phyloP scores from a whole-genome alignment of 1,140 invertebrate species.

The Drosophila mojavensis region DNA sequence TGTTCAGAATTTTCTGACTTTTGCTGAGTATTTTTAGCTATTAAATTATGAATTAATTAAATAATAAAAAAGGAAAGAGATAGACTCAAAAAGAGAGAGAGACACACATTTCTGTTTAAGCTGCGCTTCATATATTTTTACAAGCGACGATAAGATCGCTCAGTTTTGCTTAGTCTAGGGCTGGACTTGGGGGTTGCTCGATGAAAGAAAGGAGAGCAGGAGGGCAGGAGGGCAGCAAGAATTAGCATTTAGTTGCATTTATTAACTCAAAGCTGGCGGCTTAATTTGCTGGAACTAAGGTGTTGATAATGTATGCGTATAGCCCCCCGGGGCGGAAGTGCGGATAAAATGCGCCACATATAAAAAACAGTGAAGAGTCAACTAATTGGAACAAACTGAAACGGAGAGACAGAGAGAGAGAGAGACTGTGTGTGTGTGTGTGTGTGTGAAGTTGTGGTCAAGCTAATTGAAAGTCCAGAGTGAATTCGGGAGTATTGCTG shows the following conservation, averaged over 20 bases:
- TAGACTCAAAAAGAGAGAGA: constrained; percentile 13
- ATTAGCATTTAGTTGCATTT: constrained; percentile 69
- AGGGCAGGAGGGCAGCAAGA: constrained; percentile 4
- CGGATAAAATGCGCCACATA: constrained; percentile 42
- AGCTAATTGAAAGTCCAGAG: constrained; percentile 18
- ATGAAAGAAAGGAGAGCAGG: neutral
- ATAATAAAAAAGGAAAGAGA: constrained; percentile 52
- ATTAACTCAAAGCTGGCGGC: constrained; percentile 66
- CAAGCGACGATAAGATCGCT: constrained; percentile 63
- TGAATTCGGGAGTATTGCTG: neutral
- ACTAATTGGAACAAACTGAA: constrained; percentile 35
- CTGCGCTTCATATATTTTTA: constrained; percentile 54
- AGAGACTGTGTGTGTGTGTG: neutral
- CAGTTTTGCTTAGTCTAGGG: constrained; percentile 27
- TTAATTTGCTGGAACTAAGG: constrained; percentile 82
- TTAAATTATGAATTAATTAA: constrained; percentile 77
- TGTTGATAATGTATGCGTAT: constrained; percentile 73
- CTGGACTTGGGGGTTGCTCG: constrained; percentile 47
- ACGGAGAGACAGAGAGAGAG: constrained; percentile 3
- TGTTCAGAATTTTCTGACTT: neutral
- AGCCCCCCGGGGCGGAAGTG: constrained; percentile 32
- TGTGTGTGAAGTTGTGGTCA: neutral
- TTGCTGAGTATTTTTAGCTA: constrained; percentile 4
- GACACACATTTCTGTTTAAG: constrained; percentile 22
- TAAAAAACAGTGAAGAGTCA: neutral